phyloP scores from a whole-genome alignment of 1,140 invertebrate genomes.

The Hirudo medicinalis region DNA sequence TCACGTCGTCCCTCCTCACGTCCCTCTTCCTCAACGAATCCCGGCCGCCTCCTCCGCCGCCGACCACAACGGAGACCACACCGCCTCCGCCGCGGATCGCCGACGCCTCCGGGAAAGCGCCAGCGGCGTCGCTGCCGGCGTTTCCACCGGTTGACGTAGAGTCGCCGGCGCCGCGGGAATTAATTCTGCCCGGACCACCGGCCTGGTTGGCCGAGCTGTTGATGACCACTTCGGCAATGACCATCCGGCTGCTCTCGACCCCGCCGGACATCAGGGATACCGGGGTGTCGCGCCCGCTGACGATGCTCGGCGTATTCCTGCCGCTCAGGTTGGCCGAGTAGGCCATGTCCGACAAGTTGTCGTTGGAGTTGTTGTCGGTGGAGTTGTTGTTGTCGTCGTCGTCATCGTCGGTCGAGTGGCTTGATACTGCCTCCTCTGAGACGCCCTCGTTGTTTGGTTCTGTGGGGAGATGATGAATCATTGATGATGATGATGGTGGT shows the following conservation, averaged over 20 bases:
- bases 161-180: slow-evolving; percentile 55
- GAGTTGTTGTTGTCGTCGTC: slow-evolving; percentile 75
- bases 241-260: background rate
- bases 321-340: slow-evolving; percentile 71
- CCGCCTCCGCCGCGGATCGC: background rate
- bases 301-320: slow-evolving; percentile 65
- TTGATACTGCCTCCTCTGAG: slow-evolving; percentile 48
- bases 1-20: slow-evolving; percentile 61
- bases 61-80: slow-evolving; percentile 16
- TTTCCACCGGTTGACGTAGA: background rate
- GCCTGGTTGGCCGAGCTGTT: slow-evolving; percentile 41
- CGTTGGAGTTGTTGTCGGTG: slow-evolving; percentile 72
- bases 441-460: slow-evolving; percentile 4
- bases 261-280: slow-evolving; percentile 54
- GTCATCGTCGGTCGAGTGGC: slow-evolving; percentile 76
- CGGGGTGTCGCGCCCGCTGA: slow-evolving; percentile 82
- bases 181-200: slow-evolving; percentile 34
- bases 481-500: background rate
- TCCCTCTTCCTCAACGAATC: slow-evolving; percentile 55
- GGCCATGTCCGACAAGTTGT: slow-evolving; percentile 87
- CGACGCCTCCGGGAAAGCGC: background rate
- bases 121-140: too few species aligned
- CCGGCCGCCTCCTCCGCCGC: slow-evolving; percentile 25
- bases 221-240: slow-evolving; percentile 19
- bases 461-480: background rate